Conservation (phyloP, 1,140 invertebrate species). For the Philaenus spumarius region DNA sequence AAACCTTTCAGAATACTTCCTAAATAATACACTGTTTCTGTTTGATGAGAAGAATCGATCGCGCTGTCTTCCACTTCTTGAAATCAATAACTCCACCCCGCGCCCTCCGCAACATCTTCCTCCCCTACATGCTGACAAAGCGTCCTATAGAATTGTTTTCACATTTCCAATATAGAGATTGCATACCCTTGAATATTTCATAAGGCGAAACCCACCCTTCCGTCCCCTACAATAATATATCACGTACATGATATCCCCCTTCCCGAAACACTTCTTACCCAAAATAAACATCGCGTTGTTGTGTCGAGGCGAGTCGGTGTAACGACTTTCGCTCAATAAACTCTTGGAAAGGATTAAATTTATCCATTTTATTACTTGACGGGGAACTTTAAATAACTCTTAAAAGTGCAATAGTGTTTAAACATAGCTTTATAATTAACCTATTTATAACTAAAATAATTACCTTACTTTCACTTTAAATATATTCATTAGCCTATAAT, state of each 20-base stretch:
- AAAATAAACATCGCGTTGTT: not conserved
- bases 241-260: slow-evolving; percentile 1
- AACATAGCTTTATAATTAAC: too few relatives aligned
- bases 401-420: not conserved
- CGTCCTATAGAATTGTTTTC: slow-evolving; percentile 1
- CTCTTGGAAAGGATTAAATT: not conserved
- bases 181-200: slow-evolving; percentile 14
- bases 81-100: not conserved
- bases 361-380: too few relatives aligned
- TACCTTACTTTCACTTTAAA: too few relatives aligned
- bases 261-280: not conserved
- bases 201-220: not conserved
- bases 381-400: too few relatives aligned
- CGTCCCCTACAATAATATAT: slow-evolving; percentile 11
- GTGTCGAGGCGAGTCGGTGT: not conserved
- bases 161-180: slow-evolving; percentile 10
- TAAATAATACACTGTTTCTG: too few relatives aligned
- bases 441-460: too few relatives aligned
- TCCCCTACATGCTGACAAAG: not conserved
- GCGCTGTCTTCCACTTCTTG: not conserved
- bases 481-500: too few relatives aligned
- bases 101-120: not conserved
- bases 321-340: not conserved
- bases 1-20: too few relatives aligned
- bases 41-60: too few relatives aligned